Base-by-base conservation (phyloP, 2,888 invertebrate genomes). In the Drosophila histrio region DNA sequence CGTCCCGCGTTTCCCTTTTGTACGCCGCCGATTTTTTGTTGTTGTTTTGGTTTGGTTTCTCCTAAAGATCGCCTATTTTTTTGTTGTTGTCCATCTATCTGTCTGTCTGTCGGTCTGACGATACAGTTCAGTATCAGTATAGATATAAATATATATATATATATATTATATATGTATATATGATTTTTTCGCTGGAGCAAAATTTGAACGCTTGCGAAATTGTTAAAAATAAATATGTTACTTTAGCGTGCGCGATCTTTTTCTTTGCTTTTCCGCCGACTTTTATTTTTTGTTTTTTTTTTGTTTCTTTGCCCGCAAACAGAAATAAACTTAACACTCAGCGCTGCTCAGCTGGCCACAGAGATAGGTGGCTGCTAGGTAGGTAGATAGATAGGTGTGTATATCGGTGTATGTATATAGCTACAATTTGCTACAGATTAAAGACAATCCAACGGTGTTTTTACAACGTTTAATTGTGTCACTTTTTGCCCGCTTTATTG, bases 141-240 rank as follows among this genome's bases (percentile, higher is more conserved):
- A 47, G 36, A 47, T 62, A 57, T 63, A 43, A 6, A 38, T 46
- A 46, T 32, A 50, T 30, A 36, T 49, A 56, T 19, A 39, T 43
- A 43, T 57, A 57, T 50, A 30, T 22, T 15, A 6, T 44, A 44
- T 72, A n/a, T n/a, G n/a, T n/a, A n/a, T n/a, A n/a, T n/a, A n/a
- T n/a, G n/a, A n/a, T 54, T 32, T 57, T 67, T 78, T 67, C 47
- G 69, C 78, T 86, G 78, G 84, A 87, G 72, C 60, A 70, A 53
- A 81, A 61, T 75, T 76, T 56, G 61, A 72, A 72, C 77, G 85
- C 72, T 86, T 86, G 87, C 87, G 88, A 86, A 88, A 86, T 87
- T 81, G 66, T 87, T 86, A 88, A 79, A 86, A 86, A 86, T 86
- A 86, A 88, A 84, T 81, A 77, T 79, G 61, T 86, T 85, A 63